These are phyloP conservation scores for Protonibea diacanthus DNA, from an alignment of 2,797 vertebrate species.

Conservation along the genomic window DNA sequence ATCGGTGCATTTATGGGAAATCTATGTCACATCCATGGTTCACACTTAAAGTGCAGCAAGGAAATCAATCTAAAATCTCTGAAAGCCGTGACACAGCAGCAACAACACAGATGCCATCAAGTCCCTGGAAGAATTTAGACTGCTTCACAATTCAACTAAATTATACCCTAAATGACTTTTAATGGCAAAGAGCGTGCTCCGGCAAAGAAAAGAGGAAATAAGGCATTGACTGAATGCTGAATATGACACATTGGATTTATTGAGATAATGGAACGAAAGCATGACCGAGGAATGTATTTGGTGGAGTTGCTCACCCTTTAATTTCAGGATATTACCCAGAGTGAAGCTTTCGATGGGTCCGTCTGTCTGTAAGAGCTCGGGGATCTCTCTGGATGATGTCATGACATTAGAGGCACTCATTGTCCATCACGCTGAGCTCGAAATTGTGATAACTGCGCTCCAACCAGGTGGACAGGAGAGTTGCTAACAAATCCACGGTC, in stretches of 20 bases:
- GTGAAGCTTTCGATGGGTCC: conserved; percentile 5
- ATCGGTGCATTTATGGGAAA: conserved; percentile 37
- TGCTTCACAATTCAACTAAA: conserved; percentile 56
- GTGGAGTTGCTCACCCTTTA: conserved; percentile 30
- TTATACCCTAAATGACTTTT: conserved; percentile 53
- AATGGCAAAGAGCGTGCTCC: conserved; percentile 45
- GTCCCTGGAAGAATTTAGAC: conserved; percentile 41
- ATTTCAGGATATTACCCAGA: conserved; percentile 35
- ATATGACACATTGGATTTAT: conserved; percentile 43
- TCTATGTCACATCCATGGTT: conserved; percentile 19
- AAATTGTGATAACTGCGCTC: background rate
- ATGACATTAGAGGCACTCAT: conserved; percentile 6
- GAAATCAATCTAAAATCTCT: conserved; percentile 51
- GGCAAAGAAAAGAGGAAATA: conserved; percentile 38
- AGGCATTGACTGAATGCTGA: conserved; percentile 59
- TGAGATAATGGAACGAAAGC: conserved; percentile 38
- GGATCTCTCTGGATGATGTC: background rate
- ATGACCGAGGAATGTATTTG: conserved; percentile 30
- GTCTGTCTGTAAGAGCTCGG: conserved; percentile 12
- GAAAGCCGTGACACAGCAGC: conserved; percentile 30
- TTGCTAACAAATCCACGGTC: conserved; percentile 22
- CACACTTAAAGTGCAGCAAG: conserved; percentile 15
- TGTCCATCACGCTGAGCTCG: background rate
- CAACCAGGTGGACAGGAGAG: background rate
- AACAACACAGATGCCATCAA: conserved; percentile 18